phyloP scores from a whole-genome alignment of 2,797 vertebrate species.

The Hoplostethus atlanticus region DNA sequence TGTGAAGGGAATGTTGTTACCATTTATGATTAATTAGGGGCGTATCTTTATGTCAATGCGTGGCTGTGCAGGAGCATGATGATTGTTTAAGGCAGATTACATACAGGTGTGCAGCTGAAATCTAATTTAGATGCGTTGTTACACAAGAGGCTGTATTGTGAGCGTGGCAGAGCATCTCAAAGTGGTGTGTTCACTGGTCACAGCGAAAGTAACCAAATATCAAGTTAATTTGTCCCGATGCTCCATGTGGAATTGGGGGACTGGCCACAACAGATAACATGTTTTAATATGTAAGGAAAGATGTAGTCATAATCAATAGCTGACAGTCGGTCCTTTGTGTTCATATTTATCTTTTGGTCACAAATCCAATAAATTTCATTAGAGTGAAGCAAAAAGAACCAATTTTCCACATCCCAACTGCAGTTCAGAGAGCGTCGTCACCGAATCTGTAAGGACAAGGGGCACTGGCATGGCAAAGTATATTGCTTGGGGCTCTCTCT shows the following conservation, averaged over 20 bases:
- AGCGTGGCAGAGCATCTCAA: background rate
- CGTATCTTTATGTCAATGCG: no score
- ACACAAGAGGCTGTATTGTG: background rate
- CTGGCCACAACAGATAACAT: background rate
- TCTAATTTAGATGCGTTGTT: background rate
- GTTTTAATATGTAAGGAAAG: no score
- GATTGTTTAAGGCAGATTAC: no score
- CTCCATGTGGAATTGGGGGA: background rate
- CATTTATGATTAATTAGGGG: no score
- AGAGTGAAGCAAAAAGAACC: constrained; percentile 22
- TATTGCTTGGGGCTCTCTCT: constrained; percentile 71
- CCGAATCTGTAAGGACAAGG: constrained; percentile 64
- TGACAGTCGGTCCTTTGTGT: background rate
- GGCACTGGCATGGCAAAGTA: constrained; percentile 61
- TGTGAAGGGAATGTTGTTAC: no score
- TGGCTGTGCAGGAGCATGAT: no score
- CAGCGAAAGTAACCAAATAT: background rate
- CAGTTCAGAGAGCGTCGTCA: constrained; percentile 44
- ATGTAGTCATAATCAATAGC: background rate
- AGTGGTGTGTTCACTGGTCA: background rate
- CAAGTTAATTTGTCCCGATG: background rate
- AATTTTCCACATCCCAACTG: constrained; percentile 24
- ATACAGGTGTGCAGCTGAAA: background rate
- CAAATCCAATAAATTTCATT: constrained; percentile 26
- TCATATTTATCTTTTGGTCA: constrained; percentile 12